Evolutionary conservation across 1,140 invertebrate genomes (phyloP), one percentile per base, ranked within the genome.

Genomic region (Pemphigus obesinymphae): DNA sequence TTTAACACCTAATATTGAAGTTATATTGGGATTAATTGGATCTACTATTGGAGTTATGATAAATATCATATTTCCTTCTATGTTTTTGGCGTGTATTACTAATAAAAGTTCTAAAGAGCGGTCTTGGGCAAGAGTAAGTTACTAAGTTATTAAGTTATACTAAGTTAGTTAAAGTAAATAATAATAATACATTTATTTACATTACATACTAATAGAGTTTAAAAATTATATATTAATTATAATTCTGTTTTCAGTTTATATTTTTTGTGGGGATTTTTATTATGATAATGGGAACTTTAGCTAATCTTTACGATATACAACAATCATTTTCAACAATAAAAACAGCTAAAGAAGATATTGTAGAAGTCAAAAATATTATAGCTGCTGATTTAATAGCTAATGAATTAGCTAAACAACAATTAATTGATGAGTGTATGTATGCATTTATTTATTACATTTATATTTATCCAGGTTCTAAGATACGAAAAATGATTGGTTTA

Each of bases 31-130:
- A 6, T 87, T 98, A 45, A 92, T 96, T 75, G 97, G 97, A 17
- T 96, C 97, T 17, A 97, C 97, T 15, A 96, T 97, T 84, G 97
- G 97, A 6, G 94, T 96, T n/a, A 90, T 96, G 82, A 94, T 98
- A 83, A 97, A 96, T 85, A 90, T 97, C 20, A 93, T 98, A 84
- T 94, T 97, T 85, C 97, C 97, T 1, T 93, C 95, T 2, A 89
- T 91, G 13, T 92, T 91, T 85, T 94, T 94, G 84, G 89, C 93
- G 50, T 90, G 91, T 53, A 89, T 94, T 55, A 91, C 91, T 11
- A 90, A 88, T 48, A 93, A 93, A 87, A 90, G 93, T 84, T 93
- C 92, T 0, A 93, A 92, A 85, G 93, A 94, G 86, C 89, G 90
- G 83, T 84, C 91, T 17, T 83, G 93, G 55, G 93, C 93, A 26